Conservation (phyloP, 2,888 invertebrate genomes). For the Carpatolechia fugitivella region DNA sequence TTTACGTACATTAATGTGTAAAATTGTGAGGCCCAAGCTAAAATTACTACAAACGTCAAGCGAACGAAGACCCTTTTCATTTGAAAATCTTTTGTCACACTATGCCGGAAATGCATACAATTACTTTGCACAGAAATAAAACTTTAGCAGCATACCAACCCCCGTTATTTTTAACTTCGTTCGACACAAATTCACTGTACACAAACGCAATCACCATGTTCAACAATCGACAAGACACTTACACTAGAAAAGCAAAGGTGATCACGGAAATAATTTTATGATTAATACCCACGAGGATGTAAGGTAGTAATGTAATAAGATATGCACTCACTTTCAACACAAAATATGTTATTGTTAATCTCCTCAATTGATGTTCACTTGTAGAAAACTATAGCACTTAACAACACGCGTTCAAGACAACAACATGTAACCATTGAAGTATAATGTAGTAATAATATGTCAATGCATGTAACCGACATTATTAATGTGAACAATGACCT, state of each 20-base stretch:
- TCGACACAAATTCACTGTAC: slow-evolving; percentile 4
- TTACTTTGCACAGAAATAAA: not conserved
- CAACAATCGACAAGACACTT: not conserved
- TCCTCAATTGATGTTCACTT: slow-evolving; percentile 36
- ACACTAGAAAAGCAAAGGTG: slow-evolving; percentile 15
- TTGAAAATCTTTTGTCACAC: not conserved
- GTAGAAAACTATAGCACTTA: slow-evolving; percentile 28
- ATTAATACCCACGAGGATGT: slow-evolving; percentile 18
- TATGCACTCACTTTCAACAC: slow-evolving; percentile 50
- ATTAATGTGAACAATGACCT: slow-evolving; percentile 40
- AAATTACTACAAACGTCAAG: slow-evolving; percentile 2
- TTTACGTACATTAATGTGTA: slow-evolving; percentile 10
- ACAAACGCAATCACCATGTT: slow-evolving; percentile 8
- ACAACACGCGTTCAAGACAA: slow-evolving; percentile 31
- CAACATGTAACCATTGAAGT: too few species aligned
- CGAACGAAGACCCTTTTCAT: not conserved
- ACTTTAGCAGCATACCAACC: slow-evolving; percentile 1
- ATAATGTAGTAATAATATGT: too few species aligned
- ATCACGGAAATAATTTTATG: slow-evolving; percentile 19
- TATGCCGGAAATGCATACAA: not conserved
- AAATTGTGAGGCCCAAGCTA: slow-evolving; percentile 3
- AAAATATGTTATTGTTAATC: slow-evolving; percentile 54
- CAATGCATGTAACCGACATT: slow-evolving; percentile 31
- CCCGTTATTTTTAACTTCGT: not conserved
- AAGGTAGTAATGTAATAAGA: not conserved